These are phyloP conservation scores for Mustelus asterias DNA, from an alignment of 2,113 vertebrate genomes.

Conservation along the genomic window DNA sequence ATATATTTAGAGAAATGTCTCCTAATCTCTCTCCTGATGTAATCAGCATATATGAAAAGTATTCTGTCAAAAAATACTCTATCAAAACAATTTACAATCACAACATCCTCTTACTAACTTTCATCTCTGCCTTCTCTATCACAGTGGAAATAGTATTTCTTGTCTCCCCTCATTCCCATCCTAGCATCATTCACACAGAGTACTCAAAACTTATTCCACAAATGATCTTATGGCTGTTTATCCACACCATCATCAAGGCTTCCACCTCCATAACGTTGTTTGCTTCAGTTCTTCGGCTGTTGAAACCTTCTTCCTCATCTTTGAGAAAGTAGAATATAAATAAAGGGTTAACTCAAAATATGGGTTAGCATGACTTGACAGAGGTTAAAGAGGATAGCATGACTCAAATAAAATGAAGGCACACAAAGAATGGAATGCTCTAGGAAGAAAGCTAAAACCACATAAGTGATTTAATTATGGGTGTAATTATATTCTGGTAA, in stretches of 20 bases:
- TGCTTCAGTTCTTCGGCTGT: neutral
- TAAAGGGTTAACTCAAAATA: no score
- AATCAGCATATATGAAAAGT: neutral
- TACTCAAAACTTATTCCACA: neutral
- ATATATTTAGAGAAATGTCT: neutral
- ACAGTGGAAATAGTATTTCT: no score
- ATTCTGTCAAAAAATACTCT: neutral
- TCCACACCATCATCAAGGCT: neutral
- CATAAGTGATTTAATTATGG: no score
- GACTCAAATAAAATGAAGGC: no score
- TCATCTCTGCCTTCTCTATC: neutral
- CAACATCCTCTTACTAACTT: neutral
- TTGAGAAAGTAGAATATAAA: neutral
- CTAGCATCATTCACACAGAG: neutral
- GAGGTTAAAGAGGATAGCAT: no score
- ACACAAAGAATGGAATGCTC: no score
- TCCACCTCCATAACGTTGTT: neutral
- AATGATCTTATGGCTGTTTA: neutral
- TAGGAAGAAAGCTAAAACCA: no score
- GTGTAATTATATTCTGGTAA: no score
- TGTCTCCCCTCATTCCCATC: neutral
- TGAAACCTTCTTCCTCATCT: neutral
- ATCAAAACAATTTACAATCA: neutral
- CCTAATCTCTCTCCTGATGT: neutral
- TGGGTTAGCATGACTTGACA: no score